Evolutionary conservation across 1,140 invertebrate genomes (phyloP).

Genomic region (Leptinotarsa undecemlineata): DNA sequence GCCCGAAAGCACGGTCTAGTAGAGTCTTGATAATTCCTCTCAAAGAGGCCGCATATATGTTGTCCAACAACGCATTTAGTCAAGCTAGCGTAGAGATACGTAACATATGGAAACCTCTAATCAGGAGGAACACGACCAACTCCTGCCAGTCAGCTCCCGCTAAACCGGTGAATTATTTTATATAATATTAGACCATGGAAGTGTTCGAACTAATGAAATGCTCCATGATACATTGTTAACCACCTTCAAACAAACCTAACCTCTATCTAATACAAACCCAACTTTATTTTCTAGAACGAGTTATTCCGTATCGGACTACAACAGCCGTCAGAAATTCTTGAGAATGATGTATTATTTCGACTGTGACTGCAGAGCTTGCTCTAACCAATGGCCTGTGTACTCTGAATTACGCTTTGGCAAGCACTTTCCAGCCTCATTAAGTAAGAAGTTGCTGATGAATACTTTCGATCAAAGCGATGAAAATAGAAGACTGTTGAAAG

Average conservation of each 20-base stretch:
- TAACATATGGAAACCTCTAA: too few relatives aligned
- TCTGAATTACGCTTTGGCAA: conserved; percentile 48
- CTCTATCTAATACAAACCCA: neutral
- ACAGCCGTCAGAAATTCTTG: neutral
- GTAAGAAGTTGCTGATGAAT: neutral
- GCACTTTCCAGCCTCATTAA: neutral
- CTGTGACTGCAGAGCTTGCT: conserved; percentile 81
- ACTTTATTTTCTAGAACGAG: neutral
- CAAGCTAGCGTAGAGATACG: too few relatives aligned
- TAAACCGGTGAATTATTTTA: too few relatives aligned
- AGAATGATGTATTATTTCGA: conserved; percentile 74
- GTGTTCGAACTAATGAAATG: too few relatives aligned
- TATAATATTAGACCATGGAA: too few relatives aligned
- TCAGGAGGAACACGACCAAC: too few relatives aligned
- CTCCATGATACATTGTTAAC: too few relatives aligned
- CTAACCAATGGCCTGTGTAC: conserved; percentile 73
- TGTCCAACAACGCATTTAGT: too few relatives aligned
- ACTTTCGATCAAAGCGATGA: neutral
- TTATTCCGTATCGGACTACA: neutral
- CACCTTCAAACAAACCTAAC: neutral
- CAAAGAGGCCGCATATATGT: too few relatives aligned
- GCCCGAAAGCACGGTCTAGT: too few relatives aligned
- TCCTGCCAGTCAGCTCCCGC: too few relatives aligned
- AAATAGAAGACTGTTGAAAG: neutral
- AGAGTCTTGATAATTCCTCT: too few relatives aligned